These are phyloP conservation scores for Idaea biselata DNA, from an alignment of 2,888 invertebrate species.

Conservation along the genomic window DNA sequence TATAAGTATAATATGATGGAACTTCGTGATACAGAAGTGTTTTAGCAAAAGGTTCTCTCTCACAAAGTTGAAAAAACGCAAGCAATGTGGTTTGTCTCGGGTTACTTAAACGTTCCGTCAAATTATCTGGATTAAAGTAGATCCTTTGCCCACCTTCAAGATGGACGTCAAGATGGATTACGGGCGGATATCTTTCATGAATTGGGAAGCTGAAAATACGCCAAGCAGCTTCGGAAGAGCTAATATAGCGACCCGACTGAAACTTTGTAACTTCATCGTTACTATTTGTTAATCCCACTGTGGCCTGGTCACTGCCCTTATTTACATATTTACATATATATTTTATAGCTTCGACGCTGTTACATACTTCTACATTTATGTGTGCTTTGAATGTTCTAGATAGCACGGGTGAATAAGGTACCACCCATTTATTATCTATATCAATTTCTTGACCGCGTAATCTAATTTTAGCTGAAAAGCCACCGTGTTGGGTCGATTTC, in stretches of 20 bases:
- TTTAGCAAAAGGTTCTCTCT: constrained; percentile 13
- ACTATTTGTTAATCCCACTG: constrained; percentile 21
- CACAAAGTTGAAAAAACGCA: constrained; percentile 20
- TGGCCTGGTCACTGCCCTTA: constrained; percentile 33
- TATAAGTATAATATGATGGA: constrained; percentile 7
- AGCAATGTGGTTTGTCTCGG: constrained; percentile 21
- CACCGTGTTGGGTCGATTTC: background rate
- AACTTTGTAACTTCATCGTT: constrained; percentile 26
- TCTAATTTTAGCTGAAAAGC: background rate
- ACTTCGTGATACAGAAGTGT: constrained; percentile 9
- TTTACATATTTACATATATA: constrained; percentile 41
- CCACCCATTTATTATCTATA: constrained; percentile 30
- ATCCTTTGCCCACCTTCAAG: constrained; percentile 25
- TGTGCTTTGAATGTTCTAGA: constrained; percentile 19
- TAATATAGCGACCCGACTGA: constrained; percentile 20
- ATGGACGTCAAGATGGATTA: constrained; percentile 22
- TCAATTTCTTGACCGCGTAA: background rate
- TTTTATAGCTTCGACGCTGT: constrained; percentile 41
- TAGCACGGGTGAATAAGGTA: constrained; percentile 30
- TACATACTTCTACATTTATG: constrained; percentile 49
- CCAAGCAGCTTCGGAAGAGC: constrained; percentile 25
- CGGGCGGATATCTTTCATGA: constrained; percentile 21
- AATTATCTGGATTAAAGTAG: constrained; percentile 22
- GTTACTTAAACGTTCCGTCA: constrained; percentile 5
- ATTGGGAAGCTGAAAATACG: constrained; percentile 21